These are phyloP conservation scores for Condylura cristata DNA, from an alignment of 2,113 vertebrate species.

Conservation along the genomic window DNA sequence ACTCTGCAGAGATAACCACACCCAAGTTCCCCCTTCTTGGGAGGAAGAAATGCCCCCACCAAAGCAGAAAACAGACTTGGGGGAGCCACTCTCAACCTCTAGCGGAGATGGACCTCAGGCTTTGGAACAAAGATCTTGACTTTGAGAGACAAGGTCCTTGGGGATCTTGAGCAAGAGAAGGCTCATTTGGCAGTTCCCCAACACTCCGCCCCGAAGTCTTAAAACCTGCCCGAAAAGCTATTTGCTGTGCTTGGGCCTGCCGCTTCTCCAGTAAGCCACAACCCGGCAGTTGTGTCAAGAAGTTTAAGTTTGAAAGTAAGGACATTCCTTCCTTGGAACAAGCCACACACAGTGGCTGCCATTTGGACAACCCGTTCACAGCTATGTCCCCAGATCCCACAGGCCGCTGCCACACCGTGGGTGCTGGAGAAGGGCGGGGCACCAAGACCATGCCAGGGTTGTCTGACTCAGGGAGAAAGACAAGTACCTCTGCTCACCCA, in stretches of 20 bases:
- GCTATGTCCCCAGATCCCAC: background rate
- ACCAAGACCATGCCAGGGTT: background rate
- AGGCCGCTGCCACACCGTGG: accelerated
- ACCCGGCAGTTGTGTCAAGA: background rate
- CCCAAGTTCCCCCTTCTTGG: too few relatives aligned
- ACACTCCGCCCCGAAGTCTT: background rate
- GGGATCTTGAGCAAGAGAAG: background rate
- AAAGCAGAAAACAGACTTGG: background rate
- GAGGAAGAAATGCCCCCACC: background rate
- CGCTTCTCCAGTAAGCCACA: background rate
- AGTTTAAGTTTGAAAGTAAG: background rate
- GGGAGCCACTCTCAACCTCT: background rate
- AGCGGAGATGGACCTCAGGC: too few relatives aligned
- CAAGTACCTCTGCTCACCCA: background rate
- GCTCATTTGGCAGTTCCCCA: background rate
- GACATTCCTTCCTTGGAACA: background rate
- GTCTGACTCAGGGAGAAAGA: background rate
- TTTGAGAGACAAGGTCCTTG: background rate
- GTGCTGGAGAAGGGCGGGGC: background rate
- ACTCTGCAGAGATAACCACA: background rate
- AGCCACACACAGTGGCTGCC: background rate
- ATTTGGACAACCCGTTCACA: too few relatives aligned
- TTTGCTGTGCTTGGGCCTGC: background rate
- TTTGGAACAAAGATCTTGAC: background rate
- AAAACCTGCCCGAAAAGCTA: background rate